A percentile compares a stretch with the other conserved stretches of the same genome.
Conservation (phyloP, 2,888 invertebrate genomes). For the Patella ulyssiponensis region DNA sequence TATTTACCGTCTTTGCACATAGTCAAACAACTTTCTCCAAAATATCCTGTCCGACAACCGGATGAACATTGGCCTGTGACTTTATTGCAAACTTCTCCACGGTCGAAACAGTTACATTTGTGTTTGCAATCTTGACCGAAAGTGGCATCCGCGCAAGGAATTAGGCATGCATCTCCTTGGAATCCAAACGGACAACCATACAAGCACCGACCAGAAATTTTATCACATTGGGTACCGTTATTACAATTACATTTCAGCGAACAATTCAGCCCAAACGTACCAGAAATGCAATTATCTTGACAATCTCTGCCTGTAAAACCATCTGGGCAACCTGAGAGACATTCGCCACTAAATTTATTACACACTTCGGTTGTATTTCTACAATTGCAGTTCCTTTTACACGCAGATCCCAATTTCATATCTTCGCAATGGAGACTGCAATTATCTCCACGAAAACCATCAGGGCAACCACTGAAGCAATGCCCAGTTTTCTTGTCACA, state of each 20-base stretch:
- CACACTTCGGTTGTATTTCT: conserved; percentile 1
- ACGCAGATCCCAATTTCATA: background rate
- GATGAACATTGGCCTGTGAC: background rate
- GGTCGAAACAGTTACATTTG: background rate
- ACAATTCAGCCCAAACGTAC: background rate
- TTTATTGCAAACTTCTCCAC: background rate
- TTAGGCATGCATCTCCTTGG: background rate
- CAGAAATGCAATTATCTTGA: background rate
- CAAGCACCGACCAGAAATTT: conserved; percentile 22
- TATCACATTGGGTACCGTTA: conserved; percentile 16
- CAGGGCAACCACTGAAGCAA: background rate
- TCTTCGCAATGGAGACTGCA: background rate
- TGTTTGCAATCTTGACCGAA: background rate
- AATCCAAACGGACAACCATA: conserved; percentile 25
- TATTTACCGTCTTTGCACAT: background rate
- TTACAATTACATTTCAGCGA: background rate
- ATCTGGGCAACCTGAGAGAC: background rate
- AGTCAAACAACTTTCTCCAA: background rate
- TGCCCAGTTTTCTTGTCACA: background rate
- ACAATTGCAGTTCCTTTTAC: background rate
- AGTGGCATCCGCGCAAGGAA: background rate
- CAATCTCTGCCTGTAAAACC: background rate
- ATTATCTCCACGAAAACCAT: background rate
- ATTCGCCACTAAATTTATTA: background rate
- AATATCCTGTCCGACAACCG: background rate